A percentile compares a stretch with the other conserved stretches of the same genome.
Conservation (phyloP, 2,797 vertebrate genomes). For the Alauda arvensis region DNA sequence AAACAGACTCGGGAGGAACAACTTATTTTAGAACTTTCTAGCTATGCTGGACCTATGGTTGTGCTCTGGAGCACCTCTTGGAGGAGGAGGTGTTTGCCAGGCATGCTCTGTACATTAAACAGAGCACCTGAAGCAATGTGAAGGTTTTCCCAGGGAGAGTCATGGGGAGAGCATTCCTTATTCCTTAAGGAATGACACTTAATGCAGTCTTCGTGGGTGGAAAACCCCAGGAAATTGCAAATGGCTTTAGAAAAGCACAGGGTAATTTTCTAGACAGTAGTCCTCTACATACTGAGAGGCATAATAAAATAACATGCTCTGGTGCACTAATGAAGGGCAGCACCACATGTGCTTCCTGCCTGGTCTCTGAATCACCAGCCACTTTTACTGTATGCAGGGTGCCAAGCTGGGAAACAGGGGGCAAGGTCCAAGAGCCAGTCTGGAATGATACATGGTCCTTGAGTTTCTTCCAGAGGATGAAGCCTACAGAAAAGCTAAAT, state of each 20-base stretch:
- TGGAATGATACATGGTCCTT: neutral
- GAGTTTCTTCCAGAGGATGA: neutral
- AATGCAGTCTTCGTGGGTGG: neutral
- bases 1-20: neutral
- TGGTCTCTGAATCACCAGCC: neutral
- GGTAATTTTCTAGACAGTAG: neutral
- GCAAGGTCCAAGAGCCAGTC: neutral
- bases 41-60: neutral
- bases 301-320: conserved; percentile 2
- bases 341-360: neutral
- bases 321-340: neutral
- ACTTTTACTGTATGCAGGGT: neutral
- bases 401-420: neutral
- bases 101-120: neutral
- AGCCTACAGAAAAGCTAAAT: neutral
- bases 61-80: neutral
- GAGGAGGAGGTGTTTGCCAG: neutral
- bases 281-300: neutral
- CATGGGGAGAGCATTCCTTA: neutral
- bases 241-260: neutral
- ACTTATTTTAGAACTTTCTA: neutral
- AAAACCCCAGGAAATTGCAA: neutral
- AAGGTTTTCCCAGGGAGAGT: neutral
- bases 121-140: neutral
- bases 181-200: neutral